phyloP scores from a whole-genome alignment of 2,797 vertebrate genomes.

The Novumbra hubbsi region DNA sequence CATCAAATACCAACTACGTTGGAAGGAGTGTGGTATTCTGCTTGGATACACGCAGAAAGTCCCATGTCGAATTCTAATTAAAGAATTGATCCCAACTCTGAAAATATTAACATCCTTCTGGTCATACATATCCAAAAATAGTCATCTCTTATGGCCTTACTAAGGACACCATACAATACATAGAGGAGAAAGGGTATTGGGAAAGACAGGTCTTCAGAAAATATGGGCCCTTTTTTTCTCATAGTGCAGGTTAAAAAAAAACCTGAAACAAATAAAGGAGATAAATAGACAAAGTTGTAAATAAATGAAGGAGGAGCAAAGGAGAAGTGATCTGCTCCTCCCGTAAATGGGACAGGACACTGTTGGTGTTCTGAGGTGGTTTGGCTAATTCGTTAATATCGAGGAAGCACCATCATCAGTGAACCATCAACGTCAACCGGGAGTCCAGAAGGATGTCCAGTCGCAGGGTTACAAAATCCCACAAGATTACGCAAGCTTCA shows the following conservation, averaged over 20 bases:
- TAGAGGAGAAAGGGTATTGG: slow-evolving; percentile 19
- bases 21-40: neutral
- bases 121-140: neutral
- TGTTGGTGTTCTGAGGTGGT: slow-evolving; percentile 65
- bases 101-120: neutral
- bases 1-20: neutral
- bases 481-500: slow-evolving; percentile 28
- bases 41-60: neutral
- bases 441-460: slow-evolving; percentile 36
- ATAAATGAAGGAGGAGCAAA: slow-evolving; percentile 55
- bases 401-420: slow-evolving; percentile 52
- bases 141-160: neutral
- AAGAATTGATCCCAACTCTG: neutral
- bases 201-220: slow-evolving; percentile 31
- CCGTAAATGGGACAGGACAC: slow-evolving; percentile 55
- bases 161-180: neutral
- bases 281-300: slow-evolving; percentile 33
- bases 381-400: slow-evolving; percentile 49
- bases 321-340: slow-evolving; percentile 63
- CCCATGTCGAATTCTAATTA: neutral
- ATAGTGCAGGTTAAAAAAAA: slow-evolving; percentile 63
- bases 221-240: slow-evolving; percentile 45
- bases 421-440: slow-evolving; percentile 60
- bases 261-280: slow-evolving; percentile 11
- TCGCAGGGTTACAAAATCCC: slow-evolving; percentile 20